phyloP scores from a whole-genome alignment of 53 echinoderm and acorn worm species.

The Actinopyga echinites region DNA sequence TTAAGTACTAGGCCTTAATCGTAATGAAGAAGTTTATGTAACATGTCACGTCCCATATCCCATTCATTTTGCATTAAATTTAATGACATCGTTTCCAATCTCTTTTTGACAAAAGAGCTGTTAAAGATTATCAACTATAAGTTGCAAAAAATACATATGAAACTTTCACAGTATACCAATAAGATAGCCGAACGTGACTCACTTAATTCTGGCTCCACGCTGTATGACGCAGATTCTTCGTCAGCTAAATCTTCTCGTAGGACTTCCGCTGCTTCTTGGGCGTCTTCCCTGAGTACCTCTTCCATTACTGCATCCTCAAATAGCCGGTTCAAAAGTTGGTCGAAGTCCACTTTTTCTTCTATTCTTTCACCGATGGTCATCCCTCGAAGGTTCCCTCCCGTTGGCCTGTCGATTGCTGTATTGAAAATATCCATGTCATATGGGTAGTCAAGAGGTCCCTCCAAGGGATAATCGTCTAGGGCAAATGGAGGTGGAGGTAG shows the following conservation, averaged over 20 bases:
- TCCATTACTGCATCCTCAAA: constrained; percentile 33
- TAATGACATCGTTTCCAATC: no score
- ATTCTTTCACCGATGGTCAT: constrained; percentile 7
- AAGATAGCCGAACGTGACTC: background rate
- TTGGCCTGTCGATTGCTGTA: background rate
- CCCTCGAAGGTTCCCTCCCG: background rate
- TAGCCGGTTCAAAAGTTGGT: background rate
- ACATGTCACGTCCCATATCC: no score
- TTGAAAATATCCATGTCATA: background rate
- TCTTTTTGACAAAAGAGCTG: no score
- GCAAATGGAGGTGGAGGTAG: constrained; percentile 16
- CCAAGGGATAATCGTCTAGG: background rate
- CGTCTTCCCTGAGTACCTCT: constrained; percentile 26
- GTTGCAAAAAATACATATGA: no score
- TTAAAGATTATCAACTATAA: no score
- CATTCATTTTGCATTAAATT: no score
- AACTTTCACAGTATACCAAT: no score
- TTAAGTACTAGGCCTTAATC: no score
- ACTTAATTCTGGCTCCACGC: constrained; percentile 18
- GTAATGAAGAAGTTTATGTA: no score
- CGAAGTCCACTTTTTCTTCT: background rate
- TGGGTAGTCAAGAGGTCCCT: background rate
- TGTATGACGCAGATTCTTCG: background rate
- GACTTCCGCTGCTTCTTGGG: background rate
- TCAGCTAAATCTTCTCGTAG: background rate